Evolutionary conservation across 30 jellyfish, hydroid and myxozoan genomes (phyloP).

Genomic region (Mastigias papua): DNA sequence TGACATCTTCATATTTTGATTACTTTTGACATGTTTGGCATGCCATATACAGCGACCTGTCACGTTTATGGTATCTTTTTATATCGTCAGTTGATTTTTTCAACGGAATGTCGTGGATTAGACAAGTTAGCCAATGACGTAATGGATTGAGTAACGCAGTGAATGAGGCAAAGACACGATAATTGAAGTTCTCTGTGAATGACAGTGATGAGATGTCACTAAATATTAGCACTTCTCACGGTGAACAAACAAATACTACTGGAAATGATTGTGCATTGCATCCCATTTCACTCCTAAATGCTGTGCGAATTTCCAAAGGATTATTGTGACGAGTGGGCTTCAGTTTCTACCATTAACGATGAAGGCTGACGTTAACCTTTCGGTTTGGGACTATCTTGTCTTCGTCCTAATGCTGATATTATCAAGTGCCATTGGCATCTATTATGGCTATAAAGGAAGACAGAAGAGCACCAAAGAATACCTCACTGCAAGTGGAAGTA

Average conservation of each 20-base stretch:
- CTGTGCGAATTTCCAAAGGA: too few species aligned
- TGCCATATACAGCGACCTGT: too few species aligned
- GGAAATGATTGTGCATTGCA: background rate
- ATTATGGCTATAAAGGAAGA: slow-evolving; percentile 71
- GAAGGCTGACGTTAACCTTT: slow-evolving; percentile 29
- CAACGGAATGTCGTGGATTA: too few species aligned
- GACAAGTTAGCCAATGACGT: too few species aligned
- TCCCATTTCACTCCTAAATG: background rate
- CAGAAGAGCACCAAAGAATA: slow-evolving; percentile 65
- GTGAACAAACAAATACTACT: background rate
- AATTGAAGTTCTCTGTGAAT: background rate
- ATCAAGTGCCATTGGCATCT: slow-evolving; percentile 74
- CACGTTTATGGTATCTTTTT: too few species aligned
- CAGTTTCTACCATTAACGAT: background rate
- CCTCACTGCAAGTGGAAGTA: slow-evolving; percentile 76
- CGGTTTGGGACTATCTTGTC: slow-evolving; percentile 60
- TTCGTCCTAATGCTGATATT: slow-evolving; percentile 58
- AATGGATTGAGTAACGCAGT: too few species aligned
- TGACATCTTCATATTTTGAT: too few species aligned
- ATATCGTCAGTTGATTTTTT: too few species aligned
- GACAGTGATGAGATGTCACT: background rate
- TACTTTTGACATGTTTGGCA: too few species aligned
- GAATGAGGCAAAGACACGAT: too few species aligned
- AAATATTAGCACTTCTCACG: background rate
- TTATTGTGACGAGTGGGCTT: too few species aligned